A percentile compares a stretch with the other conserved stretches of the same genome.
These are phyloP conservation scores for Merops nubicus DNA, from an alignment of 2,113 vertebrate species.

Conservation along the genomic window DNA sequence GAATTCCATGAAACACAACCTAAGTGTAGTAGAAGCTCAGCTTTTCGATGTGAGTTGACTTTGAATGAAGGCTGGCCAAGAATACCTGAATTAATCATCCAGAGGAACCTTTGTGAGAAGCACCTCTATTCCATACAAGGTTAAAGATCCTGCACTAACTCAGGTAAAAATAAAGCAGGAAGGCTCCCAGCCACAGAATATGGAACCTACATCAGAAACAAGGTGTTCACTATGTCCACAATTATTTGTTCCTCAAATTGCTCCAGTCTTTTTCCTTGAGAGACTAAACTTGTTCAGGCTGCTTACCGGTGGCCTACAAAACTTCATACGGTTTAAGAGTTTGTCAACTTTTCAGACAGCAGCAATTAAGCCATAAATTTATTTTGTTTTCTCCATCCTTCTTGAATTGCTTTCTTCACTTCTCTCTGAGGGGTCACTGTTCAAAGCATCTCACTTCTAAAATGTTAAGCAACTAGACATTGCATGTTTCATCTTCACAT, in stretches of 20 bases:
- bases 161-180: background rate
- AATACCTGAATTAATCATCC: background rate
- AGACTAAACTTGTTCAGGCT: background rate
- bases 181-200: background rate
- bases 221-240: background rate
- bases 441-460: constrained; percentile 55
- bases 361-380: background rate
- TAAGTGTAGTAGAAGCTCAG: background rate
- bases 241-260: background rate
- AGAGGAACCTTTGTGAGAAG: background rate
- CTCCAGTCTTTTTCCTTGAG: background rate
- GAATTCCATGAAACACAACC: background rate
- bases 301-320: background rate
- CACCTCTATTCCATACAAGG: background rate
- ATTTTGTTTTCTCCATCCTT: background rate
- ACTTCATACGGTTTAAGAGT: background rate
- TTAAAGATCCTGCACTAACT: background rate
- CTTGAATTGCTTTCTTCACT: background rate
- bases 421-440: background rate
- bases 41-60: background rate
- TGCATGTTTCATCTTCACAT: constrained; percentile 23
- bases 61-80: background rate
- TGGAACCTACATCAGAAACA: background rate
- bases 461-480: constrained; percentile 23
- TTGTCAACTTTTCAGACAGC: background rate